Conservation (phyloP, 2,888 invertebrate genomes). For the Acrobasis suavella region DNA sequence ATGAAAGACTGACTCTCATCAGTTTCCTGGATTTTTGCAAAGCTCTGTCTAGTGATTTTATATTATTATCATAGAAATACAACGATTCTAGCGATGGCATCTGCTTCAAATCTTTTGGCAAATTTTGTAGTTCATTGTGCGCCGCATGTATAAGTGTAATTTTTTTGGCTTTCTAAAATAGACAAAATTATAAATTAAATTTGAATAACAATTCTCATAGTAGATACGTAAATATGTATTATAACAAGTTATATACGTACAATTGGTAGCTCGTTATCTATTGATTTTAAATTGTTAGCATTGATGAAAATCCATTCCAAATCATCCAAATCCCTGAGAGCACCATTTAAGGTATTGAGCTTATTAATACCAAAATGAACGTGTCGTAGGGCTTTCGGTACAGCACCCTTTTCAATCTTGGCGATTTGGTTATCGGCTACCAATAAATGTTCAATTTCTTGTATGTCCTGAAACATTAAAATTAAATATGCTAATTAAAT, state of each 20-base stretch:
- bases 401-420: conserved; percentile 86
- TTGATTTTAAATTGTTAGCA: conserved; percentile 86
- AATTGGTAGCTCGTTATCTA: conserved; percentile 89
- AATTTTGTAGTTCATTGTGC: conserved; percentile 86
- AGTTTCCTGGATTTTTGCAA: conserved; percentile 86
- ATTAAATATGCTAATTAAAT: not conserved
- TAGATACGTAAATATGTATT: not conserved
- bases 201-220: not conserved
- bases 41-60: conserved; percentile 87
- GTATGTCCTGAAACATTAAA: conserved; percentile 61
- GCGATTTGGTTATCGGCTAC: conserved; percentile 90
- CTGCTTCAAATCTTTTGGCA: conserved; percentile 87
- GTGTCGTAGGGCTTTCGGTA: conserved; percentile 86
- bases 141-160: conserved; percentile 88
- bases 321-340: conserved; percentile 87
- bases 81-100: conserved; percentile 87
- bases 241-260: conserved; percentile 56
- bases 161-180: conserved; percentile 81
- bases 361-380: conserved; percentile 90
- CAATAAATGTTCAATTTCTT: conserved; percentile 85
- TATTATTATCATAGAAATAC: conserved; percentile 87
- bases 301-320: conserved; percentile 91
- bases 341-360: conserved; percentile 88
- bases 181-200: conserved; percentile 1
- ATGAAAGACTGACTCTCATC: conserved; percentile 85